Base-by-base conservation (phyloP, 2,113 vertebrate species). In the Platysteira castanea region DNA sequence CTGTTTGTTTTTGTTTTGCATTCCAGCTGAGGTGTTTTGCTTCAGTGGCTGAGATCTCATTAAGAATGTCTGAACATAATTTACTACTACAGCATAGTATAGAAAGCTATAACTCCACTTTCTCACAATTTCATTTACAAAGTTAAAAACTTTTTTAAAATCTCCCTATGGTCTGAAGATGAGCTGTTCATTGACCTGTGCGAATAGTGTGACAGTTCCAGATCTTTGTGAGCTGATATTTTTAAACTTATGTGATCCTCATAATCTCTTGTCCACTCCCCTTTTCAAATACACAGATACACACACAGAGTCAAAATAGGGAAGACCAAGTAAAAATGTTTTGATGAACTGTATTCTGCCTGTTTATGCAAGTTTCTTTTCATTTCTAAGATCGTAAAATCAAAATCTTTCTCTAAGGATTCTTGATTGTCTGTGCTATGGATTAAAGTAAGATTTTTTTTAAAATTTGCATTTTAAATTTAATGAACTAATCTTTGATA, bases 1-100 rank as follows among this genome's bases (percentile, higher is more conserved):
- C 75, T 96, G 67, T 94, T 97, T 97, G 93, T 92, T 97, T 96
- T 96, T 92, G 71, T 93, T 96, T 97, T 96, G 90, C 93, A 95
- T 97, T 95, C 94, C 96, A 93, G 75, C 60, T 64, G 60, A 93
- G 82, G 33, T 95, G 92, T 88, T 96, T 95, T 93, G 71, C 90
- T 88, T 80, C 22, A 6, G 87, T 84, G 92, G 78, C 28, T 95
- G 68, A 86, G 46, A 54, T 63, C 59, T 67, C 77, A 93, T 80
- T 94, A 93, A 85, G 64, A 67, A 84, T 16, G 54, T 52, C 82
- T 83, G 68, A 90, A 70, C 30, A 15, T 47, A 59, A 67, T 78
- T 96, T 91, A 63, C 31, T 93, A 28, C 23, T 79, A 42, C 28
- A 37, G 49, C 65, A 28, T 33, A 33, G 33, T 75, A 8, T 8